phyloP scores from a whole-genome alignment of 1,140 invertebrate species.

The Papilio helenus region DNA sequence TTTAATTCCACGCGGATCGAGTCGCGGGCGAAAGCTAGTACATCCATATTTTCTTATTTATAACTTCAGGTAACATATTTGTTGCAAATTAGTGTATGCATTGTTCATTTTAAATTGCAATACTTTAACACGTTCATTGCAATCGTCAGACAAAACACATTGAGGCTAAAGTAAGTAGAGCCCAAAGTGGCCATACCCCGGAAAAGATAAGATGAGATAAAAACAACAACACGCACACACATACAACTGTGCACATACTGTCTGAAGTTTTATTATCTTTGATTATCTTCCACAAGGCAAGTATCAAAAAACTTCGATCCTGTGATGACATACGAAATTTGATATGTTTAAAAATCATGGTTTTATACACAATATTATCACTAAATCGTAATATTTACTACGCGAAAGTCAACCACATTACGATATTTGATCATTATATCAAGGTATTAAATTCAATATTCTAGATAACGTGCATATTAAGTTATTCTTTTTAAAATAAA shows the following conservation, averaged over 20 bases:
- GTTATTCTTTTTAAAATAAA: too few relatives aligned
- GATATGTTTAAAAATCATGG: neutral
- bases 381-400: neutral
- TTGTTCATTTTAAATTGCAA: too few relatives aligned
- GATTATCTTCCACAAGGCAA: neutral
- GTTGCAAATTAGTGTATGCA: too few relatives aligned
- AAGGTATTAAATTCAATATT: neutral
- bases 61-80: too few relatives aligned
- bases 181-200: slow-evolving; percentile 5
- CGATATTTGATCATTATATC: neutral
- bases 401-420: neutral
- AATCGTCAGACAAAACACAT: neutral
- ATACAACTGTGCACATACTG: neutral
- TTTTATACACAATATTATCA: neutral
- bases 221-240: neutral
- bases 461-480: too few relatives aligned
- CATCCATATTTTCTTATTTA: too few relatives aligned
- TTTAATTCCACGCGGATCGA: too few relatives aligned
- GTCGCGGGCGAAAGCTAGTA: too few relatives aligned
- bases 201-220: slow-evolving; percentile 12
- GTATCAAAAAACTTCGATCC: neutral
- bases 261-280: neutral
- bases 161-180: neutral
- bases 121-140: too few relatives aligned
- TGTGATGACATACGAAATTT: neutral